These are phyloP conservation scores for Ophion slaviceki DNA, from an alignment of 2,888 invertebrate species.

Conservation along the genomic window DNA sequence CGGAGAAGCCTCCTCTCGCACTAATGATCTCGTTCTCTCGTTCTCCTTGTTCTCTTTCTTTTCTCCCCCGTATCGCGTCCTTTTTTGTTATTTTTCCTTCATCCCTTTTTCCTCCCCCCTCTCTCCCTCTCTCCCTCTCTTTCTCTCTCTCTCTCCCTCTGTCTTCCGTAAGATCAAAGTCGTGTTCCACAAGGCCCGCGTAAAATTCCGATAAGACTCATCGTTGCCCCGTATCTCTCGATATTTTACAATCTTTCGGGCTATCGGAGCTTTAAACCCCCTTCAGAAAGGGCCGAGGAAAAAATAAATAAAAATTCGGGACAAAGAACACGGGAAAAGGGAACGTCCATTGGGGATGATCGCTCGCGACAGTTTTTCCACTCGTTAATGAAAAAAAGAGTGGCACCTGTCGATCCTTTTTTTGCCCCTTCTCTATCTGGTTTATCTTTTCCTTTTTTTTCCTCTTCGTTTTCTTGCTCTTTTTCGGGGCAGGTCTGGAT, in stretches of 20 bases:
- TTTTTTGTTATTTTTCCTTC: slow-evolving; percentile 13
- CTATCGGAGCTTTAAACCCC: slow-evolving; percentile 20
- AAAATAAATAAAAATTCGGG: not conserved
- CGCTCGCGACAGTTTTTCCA: slow-evolving; percentile 32
- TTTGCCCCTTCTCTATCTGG: not conserved
- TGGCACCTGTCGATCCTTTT: slow-evolving; percentile 45
- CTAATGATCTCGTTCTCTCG: slow-evolving; percentile 73
- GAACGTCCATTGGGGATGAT: slow-evolving; percentile 18
- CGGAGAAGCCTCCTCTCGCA: slow-evolving; percentile 63
- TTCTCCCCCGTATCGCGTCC: slow-evolving; percentile 2
- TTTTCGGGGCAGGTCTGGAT: not conserved
- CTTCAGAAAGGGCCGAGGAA: not conserved
- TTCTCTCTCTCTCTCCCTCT: slow-evolving; percentile 25
- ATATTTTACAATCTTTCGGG: slow-evolving; percentile 28
- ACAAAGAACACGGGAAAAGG: not conserved
- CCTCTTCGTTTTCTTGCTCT: not conserved
- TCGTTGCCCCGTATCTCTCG: slow-evolving; percentile 7
- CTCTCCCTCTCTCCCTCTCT: not conserved
- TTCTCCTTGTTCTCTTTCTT: slow-evolving; percentile 15
- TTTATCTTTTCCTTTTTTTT: not conserved
- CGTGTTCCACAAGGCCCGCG: slow-evolving; percentile 43
- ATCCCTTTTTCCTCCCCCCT: slow-evolving; percentile 10
- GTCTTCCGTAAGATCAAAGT: slow-evolving; percentile 61
- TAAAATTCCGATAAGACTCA: slow-evolving; percentile 50
- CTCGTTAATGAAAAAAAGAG: slow-evolving; percentile 31